These are phyloP conservation scores for Abscondita cerata DNA, from an alignment of 2,888 invertebrate species.

Conservation along the genomic window DNA sequence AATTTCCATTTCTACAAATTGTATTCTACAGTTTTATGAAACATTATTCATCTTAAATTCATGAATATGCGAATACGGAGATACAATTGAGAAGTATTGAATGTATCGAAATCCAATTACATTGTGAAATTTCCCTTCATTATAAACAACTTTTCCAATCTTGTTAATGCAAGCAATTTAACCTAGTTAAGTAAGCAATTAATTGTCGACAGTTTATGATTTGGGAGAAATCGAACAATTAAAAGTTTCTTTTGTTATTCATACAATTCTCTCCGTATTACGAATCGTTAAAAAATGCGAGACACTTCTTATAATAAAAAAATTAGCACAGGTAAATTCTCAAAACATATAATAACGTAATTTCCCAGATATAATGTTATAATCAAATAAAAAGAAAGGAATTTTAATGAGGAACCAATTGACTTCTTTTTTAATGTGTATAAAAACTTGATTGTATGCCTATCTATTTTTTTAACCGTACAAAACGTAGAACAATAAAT, in stretches of 20 bases:
- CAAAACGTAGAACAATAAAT: conserved; percentile 17
- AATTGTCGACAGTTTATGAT: conserved; percentile 24
- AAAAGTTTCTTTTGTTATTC: conserved; percentile 18
- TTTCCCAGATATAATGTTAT: conserved; percentile 3
- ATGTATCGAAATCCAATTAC: conserved; percentile 11
- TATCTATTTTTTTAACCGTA: conserved; percentile 9
- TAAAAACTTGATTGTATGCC: background rate
- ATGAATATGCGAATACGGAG: background rate
- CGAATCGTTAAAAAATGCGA: background rate
- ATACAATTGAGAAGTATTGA: conserved; percentile 7
- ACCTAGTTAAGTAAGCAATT: conserved; percentile 24
- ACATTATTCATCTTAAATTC: too few species aligned
- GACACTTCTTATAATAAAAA: background rate
- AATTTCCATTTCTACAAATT: too few species aligned
- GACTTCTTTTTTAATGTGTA: background rate
- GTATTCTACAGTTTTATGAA: too few species aligned
- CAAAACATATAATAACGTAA: conserved; percentile 1
- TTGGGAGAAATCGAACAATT: conserved; percentile 27
- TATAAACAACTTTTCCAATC: conserved; percentile 26
- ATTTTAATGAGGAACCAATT: conserved; percentile 13
- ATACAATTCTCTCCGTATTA: conserved; percentile 1
- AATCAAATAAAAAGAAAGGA: conserved; percentile 13
- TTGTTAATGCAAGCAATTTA: conserved; percentile 20
- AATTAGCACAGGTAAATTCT: background rate
- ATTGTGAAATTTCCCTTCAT: conserved; percentile 23